phyloP scores from a whole-genome alignment of 2,113 vertebrate genomes.

The Proterorhinus semilunaris region DNA sequence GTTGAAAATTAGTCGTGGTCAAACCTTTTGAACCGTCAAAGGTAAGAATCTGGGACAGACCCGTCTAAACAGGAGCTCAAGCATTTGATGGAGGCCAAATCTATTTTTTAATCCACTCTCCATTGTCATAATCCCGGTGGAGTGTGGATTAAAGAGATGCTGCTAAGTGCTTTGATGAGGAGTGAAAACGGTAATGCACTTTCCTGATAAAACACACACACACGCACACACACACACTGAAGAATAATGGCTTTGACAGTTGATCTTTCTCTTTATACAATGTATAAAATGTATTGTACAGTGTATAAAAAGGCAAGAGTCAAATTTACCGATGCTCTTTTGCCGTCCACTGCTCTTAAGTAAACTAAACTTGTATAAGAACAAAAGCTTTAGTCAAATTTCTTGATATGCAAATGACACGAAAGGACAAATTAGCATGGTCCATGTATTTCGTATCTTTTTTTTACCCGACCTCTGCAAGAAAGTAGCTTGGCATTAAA shows the following conservation, averaged over 20 bases:
- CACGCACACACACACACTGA: no score
- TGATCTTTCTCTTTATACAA: not conserved
- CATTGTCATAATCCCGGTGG: constrained; percentile 73
- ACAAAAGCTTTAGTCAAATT: not conserved
- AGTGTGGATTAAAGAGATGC: constrained; percentile 73
- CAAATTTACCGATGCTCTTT: not conserved
- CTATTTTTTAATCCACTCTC: constrained; percentile 67
- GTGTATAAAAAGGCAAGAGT: not conserved
- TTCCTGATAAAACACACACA: constrained; percentile 1
- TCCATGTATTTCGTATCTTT: no score
- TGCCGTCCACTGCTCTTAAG: not conserved
- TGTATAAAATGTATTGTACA: no score
- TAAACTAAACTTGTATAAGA: no score
- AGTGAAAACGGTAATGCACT: constrained; percentile 59
- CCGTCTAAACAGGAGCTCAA: constrained; percentile 40
- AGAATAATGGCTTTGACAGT: constrained; percentile 3
- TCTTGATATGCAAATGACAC: not conserved
- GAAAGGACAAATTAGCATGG: not conserved
- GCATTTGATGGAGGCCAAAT: constrained; percentile 65
- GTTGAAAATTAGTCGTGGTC: constrained; percentile 26
- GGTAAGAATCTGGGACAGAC: constrained; percentile 35
- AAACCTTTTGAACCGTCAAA: constrained; percentile 38
- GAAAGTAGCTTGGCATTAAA: no score
- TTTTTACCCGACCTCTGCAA: no score
- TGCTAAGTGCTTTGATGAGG: constrained; percentile 66